Conservation (phyloP, 2,797 vertebrate species). For the Mycteria americana region DNA sequence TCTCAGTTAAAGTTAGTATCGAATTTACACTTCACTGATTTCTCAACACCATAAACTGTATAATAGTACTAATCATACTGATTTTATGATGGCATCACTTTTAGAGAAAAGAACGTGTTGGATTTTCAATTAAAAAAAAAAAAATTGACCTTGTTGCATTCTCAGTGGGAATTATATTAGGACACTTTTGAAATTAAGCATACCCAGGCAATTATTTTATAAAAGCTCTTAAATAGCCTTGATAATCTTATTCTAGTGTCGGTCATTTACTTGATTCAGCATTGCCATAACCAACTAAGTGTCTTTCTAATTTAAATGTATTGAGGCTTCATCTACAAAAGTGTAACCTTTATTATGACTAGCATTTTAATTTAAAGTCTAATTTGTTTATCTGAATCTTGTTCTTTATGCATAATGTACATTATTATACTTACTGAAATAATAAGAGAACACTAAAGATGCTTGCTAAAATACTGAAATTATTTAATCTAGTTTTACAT, state of each 20-base stretch:
- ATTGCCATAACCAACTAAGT: background rate
- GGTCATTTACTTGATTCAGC: slow-evolving; percentile 24
- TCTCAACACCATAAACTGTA: background rate
- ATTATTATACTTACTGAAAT: background rate
- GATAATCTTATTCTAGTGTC: background rate
- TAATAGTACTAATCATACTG: slow-evolving; percentile 7
- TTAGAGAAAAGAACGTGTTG: background rate
- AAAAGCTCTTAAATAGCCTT: background rate
- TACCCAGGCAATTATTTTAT: slow-evolving; percentile 7
- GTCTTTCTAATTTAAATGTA: slow-evolving; percentile 29
- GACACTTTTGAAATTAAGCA: slow-evolving; percentile 29
- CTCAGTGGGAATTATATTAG: background rate
- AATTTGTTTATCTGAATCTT: slow-evolving; percentile 1
- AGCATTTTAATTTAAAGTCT: background rate
- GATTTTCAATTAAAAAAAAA: background rate
- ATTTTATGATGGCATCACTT: background rate
- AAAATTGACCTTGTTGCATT: background rate
- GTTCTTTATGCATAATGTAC: slow-evolving; percentile 3
- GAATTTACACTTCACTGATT: slow-evolving; percentile 17
- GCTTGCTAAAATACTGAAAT: background rate
- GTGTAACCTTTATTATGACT: background rate
- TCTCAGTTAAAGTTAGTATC: slow-evolving; percentile 17
- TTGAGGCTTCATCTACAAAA: background rate
- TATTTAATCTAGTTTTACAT: background rate
- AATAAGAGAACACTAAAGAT: background rate